These are phyloP conservation scores for Ictidomys tridecemlineatus DNA, from an alignment of 2,113 vertebrate genomes.

Conservation along the genomic window DNA sequence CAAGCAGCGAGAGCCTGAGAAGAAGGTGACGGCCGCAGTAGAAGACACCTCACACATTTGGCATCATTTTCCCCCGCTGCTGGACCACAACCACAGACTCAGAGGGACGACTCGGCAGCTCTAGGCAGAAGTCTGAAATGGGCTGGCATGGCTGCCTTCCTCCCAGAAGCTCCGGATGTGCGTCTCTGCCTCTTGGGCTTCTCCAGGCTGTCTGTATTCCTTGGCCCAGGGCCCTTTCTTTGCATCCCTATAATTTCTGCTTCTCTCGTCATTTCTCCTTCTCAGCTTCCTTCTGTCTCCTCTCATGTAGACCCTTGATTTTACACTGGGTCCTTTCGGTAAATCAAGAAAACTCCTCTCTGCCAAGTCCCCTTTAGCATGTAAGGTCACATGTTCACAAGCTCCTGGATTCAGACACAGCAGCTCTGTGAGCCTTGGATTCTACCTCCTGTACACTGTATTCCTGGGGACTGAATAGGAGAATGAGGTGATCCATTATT, in stretches of 20 bases:
- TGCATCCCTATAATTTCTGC: background rate
- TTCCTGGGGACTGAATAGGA: background rate
- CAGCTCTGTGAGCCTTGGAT: background rate
- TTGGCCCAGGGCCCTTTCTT: background rate
- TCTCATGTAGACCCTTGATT: fast-evolving
- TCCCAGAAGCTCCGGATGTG: background rate
- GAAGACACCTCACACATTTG: too few species aligned
- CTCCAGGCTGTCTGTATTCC: background rate
- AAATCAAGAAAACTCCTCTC: background rate
- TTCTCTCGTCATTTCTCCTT: too few species aligned
- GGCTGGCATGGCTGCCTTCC: background rate
- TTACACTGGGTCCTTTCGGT: too few species aligned
- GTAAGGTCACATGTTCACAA: background rate
- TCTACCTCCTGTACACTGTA: background rate
- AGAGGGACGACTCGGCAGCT: fast-evolving
- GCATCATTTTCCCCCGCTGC: background rate
- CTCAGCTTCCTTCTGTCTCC: background rate
- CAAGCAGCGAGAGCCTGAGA: background rate
- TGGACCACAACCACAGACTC: background rate
- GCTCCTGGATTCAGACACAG: background rate
- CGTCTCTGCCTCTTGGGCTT: background rate
- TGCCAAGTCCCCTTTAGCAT: background rate
- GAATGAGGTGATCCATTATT: background rate
- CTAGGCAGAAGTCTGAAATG: background rate
- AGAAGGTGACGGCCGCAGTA: background rate